Evolutionary conservation across 2,888 invertebrate species (phyloP), one percentile per base, ranked within the genome.

Genomic region (Chalcosyrphus nemorum): DNA sequence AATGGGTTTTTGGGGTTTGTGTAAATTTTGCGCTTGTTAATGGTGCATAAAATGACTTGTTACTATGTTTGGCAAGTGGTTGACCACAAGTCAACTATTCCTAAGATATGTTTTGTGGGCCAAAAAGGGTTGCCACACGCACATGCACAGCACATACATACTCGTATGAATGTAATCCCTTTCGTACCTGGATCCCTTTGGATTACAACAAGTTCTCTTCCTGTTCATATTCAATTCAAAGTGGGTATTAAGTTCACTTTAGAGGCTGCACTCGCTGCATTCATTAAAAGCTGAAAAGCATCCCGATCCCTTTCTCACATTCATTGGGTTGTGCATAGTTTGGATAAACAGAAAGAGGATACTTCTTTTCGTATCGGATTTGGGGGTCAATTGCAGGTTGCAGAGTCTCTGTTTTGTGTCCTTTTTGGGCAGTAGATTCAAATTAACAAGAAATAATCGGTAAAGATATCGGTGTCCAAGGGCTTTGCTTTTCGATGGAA

Each of bases 21-120:
- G 80, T 84, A 84, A 84, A 84, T 84, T 84, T 80, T 84, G 70
- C 72, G 77, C 71, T 82, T 86, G 86, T 81, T 87, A 87, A 87
- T 87, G 87, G 87, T 84, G 86, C 87, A 86, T 86, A 81, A 86
- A 87, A 87, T 87, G 86, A 86, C 86, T 86, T 87, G 86, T 86
- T 87, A 87, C 82, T 80, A 72, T 80, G 82, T 87, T 87, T 86
- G 87, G 86, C 86, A 87, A 86, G 81, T 80, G 86, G 85, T 86
- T 82, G 57, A 85, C 86, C 86, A 76, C 85, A 81, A 86, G 86
- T 86, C 81, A 81, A 86, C 81, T 81, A 86, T 86, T 72, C 63
- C 84, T 80, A 78, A 84, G 84, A 84, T 76, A 76, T 76, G 80
- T 84, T 76, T 65, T 86, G 82, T 74, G 72, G 59, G 54, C 50